Conservation (phyloP, 2,113 vertebrate species). For the Gymnogyps californianus region DNA sequence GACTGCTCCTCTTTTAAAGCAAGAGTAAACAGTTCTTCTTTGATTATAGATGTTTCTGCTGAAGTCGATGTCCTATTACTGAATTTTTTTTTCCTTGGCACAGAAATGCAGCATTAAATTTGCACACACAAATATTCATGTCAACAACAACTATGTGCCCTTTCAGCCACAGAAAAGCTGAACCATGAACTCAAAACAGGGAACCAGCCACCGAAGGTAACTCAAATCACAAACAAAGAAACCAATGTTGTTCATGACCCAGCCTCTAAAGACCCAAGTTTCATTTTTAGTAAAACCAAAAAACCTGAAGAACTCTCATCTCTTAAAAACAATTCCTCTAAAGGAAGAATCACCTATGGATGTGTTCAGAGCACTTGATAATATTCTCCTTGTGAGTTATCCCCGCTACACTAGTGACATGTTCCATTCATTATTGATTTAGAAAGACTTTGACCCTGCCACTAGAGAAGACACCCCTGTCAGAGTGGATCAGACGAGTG, state of each 20-base stretch:
- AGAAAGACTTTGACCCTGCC: not conserved
- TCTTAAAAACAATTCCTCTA: not conserved
- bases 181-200: not conserved
- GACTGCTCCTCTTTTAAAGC: not conserved
- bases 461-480: not conserved
- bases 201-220: not conserved
- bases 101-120: not conserved
- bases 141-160: not conserved
- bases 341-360: not conserved
- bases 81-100: not conserved
- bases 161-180: not conserved
- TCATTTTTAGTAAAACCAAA: not conserved
- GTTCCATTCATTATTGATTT: not conserved
- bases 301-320: not conserved
- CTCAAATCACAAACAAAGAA: not conserved
- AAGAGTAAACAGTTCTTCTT: not conserved
- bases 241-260: no score
- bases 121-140: not conserved
- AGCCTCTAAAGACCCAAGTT: not conserved
- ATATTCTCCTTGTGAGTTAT: not conserved
- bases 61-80: not conserved
- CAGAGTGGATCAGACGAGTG: fast-evolving
- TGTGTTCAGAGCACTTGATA: not conserved
- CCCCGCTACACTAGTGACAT: not conserved
- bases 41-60: not conserved